phyloP scores from a whole-genome alignment of 2,113 vertebrate species.

The Malurus alboscapulatus region DNA sequence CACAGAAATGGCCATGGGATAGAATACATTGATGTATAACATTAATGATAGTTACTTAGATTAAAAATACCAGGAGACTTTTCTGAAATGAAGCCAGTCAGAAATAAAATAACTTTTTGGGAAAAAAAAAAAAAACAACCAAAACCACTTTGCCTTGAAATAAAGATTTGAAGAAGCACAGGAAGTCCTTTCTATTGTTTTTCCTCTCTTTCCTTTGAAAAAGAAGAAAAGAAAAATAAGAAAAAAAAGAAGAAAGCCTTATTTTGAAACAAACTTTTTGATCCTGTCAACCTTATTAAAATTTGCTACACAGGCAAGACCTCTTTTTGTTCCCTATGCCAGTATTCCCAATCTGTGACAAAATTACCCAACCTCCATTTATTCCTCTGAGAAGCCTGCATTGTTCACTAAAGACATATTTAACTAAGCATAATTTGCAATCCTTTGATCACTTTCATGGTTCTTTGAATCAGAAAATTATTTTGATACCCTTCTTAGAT shows the following conservation, averaged over 20 bases:
- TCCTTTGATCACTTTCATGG: background rate
- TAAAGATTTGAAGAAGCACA: background rate
- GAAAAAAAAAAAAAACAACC: background rate
- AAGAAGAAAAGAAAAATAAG: background rate
- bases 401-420: background rate
- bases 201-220: background rate
- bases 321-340: background rate
- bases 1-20: background rate
- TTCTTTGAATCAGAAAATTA: background rate
- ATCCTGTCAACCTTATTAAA: background rate
- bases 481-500: background rate
- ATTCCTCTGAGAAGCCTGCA: background rate
- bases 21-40: background rate
- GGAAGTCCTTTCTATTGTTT: background rate
- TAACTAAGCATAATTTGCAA: background rate
- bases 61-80: background rate
- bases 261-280: background rate
- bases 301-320: background rate
- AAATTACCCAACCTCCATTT: background rate
- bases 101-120: background rate
- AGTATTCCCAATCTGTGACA: background rate
- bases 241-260: background rate
- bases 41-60: background rate
- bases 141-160: background rate
- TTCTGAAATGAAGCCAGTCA: background rate